Conservation (phyloP, 2,888 invertebrate genomes). For the Nemoura dubitans region DNA sequence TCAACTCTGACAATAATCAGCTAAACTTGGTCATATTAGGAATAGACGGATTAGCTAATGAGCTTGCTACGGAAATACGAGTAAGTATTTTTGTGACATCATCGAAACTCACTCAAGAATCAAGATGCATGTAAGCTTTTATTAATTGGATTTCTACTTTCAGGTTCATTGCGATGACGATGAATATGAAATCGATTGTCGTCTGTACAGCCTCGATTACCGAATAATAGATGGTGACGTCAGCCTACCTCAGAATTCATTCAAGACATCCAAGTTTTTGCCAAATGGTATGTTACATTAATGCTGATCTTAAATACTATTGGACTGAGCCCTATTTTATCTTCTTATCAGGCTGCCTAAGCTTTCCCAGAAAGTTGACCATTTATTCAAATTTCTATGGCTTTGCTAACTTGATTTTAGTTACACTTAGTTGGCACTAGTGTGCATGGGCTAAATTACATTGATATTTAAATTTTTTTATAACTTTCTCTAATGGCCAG, state of each 20-base stretch:
- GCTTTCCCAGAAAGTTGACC: too few relatives aligned
- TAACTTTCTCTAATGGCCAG: too few relatives aligned
- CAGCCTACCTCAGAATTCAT: slow-evolving; percentile 79
- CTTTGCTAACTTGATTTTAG: too few relatives aligned
- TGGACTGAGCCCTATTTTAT: slow-evolving; percentile 15
- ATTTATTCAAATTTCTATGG: too few relatives aligned
- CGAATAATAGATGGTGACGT: slow-evolving; percentile 89
- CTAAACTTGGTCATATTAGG: slow-evolving; percentile 91
- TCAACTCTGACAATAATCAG: slow-evolving; percentile 73
- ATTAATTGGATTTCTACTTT: slow-evolving; percentile 46
- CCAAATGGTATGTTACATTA: slow-evolving; percentile 80
- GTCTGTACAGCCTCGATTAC: slow-evolving; percentile 83
- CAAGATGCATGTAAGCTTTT: too few relatives aligned
- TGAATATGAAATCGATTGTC: slow-evolving; percentile 82
- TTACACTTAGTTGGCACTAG: too few relatives aligned
- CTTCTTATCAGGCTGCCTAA: too few relatives aligned
- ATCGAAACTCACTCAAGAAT: too few relatives aligned
- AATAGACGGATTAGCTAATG: slow-evolving; percentile 84
- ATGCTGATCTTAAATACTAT: neutral
- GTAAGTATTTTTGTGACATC: slow-evolving; percentile 58
- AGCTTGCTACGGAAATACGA: slow-evolving; percentile 85
- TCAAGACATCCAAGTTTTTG: slow-evolving; percentile 84
- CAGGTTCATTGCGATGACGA: slow-evolving; percentile 87
- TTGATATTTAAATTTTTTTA: too few relatives aligned
- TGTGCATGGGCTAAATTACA: too few relatives aligned